Base-by-base conservation (phyloP, 1,140 invertebrate genomes). In the Paraescarpia echinospica region DNA sequence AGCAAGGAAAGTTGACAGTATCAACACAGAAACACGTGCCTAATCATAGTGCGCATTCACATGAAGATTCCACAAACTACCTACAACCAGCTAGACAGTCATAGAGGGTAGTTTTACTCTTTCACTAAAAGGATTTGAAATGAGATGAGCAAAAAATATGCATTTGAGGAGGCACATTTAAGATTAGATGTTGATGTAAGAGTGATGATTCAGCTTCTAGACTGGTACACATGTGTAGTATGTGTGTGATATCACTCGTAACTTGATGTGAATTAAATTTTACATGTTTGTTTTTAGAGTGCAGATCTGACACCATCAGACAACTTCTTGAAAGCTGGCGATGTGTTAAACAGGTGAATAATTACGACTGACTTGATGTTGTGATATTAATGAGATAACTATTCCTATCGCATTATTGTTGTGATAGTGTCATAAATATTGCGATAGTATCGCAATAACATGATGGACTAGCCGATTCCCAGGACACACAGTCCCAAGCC, bases 301-400 rank as follows among this genome's bases (percentile, higher is more conserved):
- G 96, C 96, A 94, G 96, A 97, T 35, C 97, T 96, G 94, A 95
- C 95, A 35, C 94, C 96, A 0, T 96, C 97, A 91, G 97, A 98
- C 94, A 97, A 97, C 94, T 98, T 98, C 94, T 96, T 98, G 91
- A 97, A 97, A 59, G 97, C 98, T 0, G 95, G 98, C 34, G 97
- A 98, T 94, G 97, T 97, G 93, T 95, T 98, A 88, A 97, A 97
- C 6, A 96, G 97, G 93, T 96, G 92, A 91, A 91, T 77, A 77
- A 22, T 77, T 12, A 31, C 12, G 27, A 27, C 41, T 77, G 59
- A 77, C 41, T 41, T 41, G 41, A 41, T 41, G 12, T 41, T 41
- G 4, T 41, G 41, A 41, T 41, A 41, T 41, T 41, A 12, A 6
- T 41, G 12, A 41, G 41, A 41, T 41, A 12, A 41, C 41, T 41